Percentiles rank a stretch among this genome's conserved stretches.
These are phyloP conservation scores for Syrrhaptes paradoxus DNA, from an alignment of 2,113 vertebrate species.

Conservation along the genomic window DNA sequence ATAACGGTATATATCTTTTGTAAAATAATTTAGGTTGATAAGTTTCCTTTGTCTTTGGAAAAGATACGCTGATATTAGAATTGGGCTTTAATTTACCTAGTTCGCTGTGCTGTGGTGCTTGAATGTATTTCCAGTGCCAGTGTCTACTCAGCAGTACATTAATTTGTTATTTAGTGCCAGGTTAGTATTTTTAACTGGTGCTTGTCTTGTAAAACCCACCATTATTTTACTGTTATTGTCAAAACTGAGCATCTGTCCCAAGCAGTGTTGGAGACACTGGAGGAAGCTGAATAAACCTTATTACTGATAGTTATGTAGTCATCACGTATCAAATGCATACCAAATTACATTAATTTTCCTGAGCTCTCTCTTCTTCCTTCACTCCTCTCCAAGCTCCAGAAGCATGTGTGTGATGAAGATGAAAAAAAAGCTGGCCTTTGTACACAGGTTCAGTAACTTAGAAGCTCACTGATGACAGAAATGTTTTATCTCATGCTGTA, in stretches of 20 bases:
- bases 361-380: background rate
- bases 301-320: background rate
- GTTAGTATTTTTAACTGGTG: background rate
- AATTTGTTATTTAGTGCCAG: background rate
- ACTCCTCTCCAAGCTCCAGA: background rate
- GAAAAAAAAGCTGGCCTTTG: background rate
- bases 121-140: background rate
- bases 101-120: background rate
- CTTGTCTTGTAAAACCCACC: background rate
- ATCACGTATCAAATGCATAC: background rate
- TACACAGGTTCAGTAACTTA: background rate
- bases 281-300: background rate
- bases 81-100: background rate
- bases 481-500: accelerated
- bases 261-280: background rate
- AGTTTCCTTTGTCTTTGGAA: background rate
- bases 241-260: background rate
- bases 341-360: background rate
- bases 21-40: background rate
- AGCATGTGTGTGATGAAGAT: background rate
- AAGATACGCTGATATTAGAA: background rate
- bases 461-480: background rate
- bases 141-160: background rate
- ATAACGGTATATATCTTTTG: background rate
- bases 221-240: background rate